These are phyloP conservation scores for Latrodectus elegans DNA, from an alignment of 2,888 invertebrate species.

Conservation along the genomic window DNA sequence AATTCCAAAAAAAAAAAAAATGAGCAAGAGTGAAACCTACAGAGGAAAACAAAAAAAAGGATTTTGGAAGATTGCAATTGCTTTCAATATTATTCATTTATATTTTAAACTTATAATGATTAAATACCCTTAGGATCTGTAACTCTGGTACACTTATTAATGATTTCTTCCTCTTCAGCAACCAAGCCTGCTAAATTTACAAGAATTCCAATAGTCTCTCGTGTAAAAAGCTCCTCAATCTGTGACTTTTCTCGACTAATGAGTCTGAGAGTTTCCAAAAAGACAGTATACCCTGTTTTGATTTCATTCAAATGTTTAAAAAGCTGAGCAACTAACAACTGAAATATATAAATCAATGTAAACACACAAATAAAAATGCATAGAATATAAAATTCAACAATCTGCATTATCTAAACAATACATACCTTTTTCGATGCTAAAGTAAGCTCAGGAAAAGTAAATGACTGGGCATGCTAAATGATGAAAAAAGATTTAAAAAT, in stretches of 20 bases:
- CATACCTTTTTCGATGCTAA: slow-evolving; percentile 72
- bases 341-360: neutral
- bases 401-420: neutral
- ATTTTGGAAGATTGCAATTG: too few species aligned
- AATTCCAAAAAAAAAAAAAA: too few species aligned
- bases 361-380: neutral
- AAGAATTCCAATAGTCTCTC: slow-evolving; percentile 82
- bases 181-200: slow-evolving; percentile 80
- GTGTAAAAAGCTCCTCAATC: slow-evolving; percentile 82
- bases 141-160: slow-evolving; percentile 68
- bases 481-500: slow-evolving; percentile 59
- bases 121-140: slow-evolving; percentile 68
- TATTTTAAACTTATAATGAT: too few species aligned
- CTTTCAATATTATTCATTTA: too few species aligned
- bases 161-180: slow-evolving; percentile 70
- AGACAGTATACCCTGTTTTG: slow-evolving; percentile 77
- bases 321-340: slow-evolving; percentile 77
- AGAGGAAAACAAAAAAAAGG: too few species aligned
- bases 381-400: neutral
- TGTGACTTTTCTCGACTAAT: slow-evolving; percentile 86
- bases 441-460: slow-evolving; percentile 80
- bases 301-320: slow-evolving; percentile 71
- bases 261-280: slow-evolving; percentile 81
- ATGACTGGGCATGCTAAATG: slow-evolving; percentile 79
- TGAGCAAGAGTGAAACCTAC: too few species aligned